Evolutionary conservation across 2,888 invertebrate genomes (phyloP).

Genomic region (Metopia argyrocephala): DNA sequence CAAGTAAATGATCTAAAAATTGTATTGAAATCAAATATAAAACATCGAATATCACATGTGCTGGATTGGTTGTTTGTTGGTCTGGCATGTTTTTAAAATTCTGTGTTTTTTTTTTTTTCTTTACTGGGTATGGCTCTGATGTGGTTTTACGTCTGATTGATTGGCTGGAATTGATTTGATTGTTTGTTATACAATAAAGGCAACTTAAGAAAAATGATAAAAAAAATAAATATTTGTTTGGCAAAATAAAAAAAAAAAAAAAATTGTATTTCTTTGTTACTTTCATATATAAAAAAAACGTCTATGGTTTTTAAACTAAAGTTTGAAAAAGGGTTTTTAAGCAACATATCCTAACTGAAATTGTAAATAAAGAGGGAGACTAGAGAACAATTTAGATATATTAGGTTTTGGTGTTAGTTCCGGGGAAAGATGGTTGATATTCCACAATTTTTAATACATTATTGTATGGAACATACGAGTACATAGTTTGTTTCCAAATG

Average conservation of each 20-base stretch:
- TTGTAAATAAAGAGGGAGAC: too few species aligned
- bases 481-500: too few species aligned
- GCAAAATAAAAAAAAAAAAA: not conserved
- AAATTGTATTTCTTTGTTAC: too few species aligned
- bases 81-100: not conserved
- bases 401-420: too few species aligned
- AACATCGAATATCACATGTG: not conserved
- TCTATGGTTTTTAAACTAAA: too few species aligned
- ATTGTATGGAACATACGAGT: too few species aligned
- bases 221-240: not conserved
- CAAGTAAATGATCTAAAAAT: slow-evolving; percentile 14
- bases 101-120: not conserved
- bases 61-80: not conserved
- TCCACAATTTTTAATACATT: too few species aligned
- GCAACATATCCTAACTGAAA: too few species aligned
- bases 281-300: too few species aligned
- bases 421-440: too few species aligned
- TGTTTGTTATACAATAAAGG: not conserved
- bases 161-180: slow-evolving; percentile 23
- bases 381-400: too few species aligned
- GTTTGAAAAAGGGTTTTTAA: too few species aligned
- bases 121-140: not conserved
- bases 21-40: not conserved
- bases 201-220: not conserved
- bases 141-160: slow-evolving; percentile 24